phyloP scores from a whole-genome alignment of 2,888 invertebrate genomes.

The Therioaphis trifolii region DNA sequence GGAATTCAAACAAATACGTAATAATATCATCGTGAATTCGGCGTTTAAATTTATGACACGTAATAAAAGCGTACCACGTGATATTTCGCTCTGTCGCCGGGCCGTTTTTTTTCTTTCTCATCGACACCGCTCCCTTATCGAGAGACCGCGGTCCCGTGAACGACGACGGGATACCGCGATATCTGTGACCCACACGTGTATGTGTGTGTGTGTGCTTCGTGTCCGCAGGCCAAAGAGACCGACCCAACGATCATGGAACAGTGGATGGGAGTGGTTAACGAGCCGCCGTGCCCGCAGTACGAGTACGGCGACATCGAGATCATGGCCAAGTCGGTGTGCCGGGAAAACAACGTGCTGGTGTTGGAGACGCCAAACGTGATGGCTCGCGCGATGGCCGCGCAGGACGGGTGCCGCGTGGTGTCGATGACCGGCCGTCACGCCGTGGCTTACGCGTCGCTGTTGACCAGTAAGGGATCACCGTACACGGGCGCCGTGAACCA shows the following conservation, averaged over 20 bases:
- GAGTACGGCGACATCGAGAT: background rate
- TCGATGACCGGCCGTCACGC: constrained; percentile 63
- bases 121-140: too few species aligned
- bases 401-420: constrained; percentile 59
- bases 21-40: too few species aligned
- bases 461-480: constrained; percentile 59
- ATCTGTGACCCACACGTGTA: too few species aligned
- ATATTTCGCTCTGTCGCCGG: too few species aligned
- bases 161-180: too few species aligned
- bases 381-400: constrained; percentile 52
- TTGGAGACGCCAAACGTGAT: constrained; percentile 64
- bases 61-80: too few species aligned
- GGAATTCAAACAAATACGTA: too few species aligned
- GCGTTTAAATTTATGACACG: too few species aligned
- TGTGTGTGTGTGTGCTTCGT: too few species aligned
- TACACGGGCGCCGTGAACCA: constrained; percentile 52
- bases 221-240: constrained; percentile 63
- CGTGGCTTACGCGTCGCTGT: constrained; percentile 62
- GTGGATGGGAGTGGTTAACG: constrained; percentile 63
- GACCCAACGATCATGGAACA: constrained; percentile 56
- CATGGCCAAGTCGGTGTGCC: constrained; percentile 63
- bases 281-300: constrained; percentile 61
- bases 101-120: too few species aligned
- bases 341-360: constrained; percentile 53
- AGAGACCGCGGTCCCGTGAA: too few species aligned